Evolutionary conservation across 1,140 invertebrate species (phyloP).

Genomic region (Pemphigus obesinymphae): DNA sequence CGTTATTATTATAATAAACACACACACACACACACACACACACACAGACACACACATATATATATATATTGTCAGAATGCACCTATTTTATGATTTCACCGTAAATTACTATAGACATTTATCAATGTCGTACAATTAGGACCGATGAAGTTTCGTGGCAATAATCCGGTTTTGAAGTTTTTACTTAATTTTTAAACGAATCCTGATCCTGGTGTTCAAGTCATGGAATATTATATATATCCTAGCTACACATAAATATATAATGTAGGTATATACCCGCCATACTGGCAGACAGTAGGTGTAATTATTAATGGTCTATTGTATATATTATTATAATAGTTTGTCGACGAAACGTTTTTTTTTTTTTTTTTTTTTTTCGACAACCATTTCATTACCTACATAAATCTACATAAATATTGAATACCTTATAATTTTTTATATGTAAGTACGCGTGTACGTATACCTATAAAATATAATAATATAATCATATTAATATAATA

Average conservation of each 20-base stretch:
- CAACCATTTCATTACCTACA: background rate
- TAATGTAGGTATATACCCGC: too few species aligned
- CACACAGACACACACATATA: background rate
- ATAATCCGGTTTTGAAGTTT: background rate
- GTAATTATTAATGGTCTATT: constrained; percentile 19
- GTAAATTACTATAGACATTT: background rate
- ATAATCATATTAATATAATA: background rate
- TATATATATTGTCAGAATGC: background rate
- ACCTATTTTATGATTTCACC: constrained; percentile 8
- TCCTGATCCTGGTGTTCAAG: too few species aligned
- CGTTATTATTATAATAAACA: background rate
- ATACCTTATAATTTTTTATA: too few species aligned
- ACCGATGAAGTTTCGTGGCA: background rate
- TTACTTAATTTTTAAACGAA: background rate
- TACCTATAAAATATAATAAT: too few species aligned
- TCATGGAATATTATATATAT: too few species aligned
- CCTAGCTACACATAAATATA: too few species aligned
- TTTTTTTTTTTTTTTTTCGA: background rate
- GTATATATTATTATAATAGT: too few species aligned
- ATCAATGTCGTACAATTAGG: constrained; percentile 18
- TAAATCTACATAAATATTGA: constrained; percentile 2
- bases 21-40: background rate
- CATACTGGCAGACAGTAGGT: background rate
- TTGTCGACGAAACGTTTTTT: background rate
- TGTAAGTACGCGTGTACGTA: background rate